Evolutionary conservation across 2,797 vertebrate genomes (phyloP), one percentile per base, ranked within the genome.

Genomic region (Paedocypris micromegethes): DNA sequence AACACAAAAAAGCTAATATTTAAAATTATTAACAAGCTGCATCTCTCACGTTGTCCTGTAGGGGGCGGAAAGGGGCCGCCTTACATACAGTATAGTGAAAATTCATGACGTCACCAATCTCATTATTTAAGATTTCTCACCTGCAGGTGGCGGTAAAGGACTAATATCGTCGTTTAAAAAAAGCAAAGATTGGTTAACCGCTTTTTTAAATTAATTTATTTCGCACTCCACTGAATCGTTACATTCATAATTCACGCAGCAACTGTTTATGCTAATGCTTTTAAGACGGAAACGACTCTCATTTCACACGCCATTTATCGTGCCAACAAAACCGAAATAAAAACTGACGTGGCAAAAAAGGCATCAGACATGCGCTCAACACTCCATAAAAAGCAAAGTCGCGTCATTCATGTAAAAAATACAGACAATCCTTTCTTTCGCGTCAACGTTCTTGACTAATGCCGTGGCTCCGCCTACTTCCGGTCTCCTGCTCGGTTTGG

Each of bases 171-270:
- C 23, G 23, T 23, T 23, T 23, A 23, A 23, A 23, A 23, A 23
- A 23, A 23, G 23, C 23, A 23, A 1, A 23, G 23, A 23, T 23
- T 23, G 23, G 23, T 23, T 23, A 23, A 23, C 1, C 23, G 74
- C 77, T 85, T 85, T 84, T 79, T 84, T 82, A 86, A 88, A 85
- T 80, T 81, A 75, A 79, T 88, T 87, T 87, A 87, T 86, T 88
- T 83, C 77, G 85, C 75, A 85, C 79, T 83, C 74, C 77, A 83
- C 80, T 83, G 77, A 83, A 86, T 86, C 72, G 80, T 80, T 80
- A 23, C 72, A 75, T 70, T 68, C 75, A 73, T 59, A 81, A 84
- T 80, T 74, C 78, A 83, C 74, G 80, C 71, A 73, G 78, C 76
- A 82, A 82, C 68, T 58, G 78, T 52, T 76, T 64, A 57, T 66